Conservation (phyloP, 2,797 vertebrate genomes). For the Poecilia picta region DNA sequence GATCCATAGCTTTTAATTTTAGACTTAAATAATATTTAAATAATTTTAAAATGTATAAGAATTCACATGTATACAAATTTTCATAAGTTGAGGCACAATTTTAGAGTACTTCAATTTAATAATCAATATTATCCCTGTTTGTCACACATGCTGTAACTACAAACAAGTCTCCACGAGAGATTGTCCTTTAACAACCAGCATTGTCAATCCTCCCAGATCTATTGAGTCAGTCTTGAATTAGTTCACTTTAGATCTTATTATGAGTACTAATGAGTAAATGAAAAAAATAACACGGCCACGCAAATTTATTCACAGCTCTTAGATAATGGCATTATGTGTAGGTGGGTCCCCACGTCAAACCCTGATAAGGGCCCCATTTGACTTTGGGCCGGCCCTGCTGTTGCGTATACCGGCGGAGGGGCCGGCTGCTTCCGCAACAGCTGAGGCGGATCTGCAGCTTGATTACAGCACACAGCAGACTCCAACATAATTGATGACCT, state of each 20-base stretch:
- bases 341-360: neutral
- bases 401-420: neutral
- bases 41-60: neutral
- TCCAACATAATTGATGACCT: conserved; percentile 83
- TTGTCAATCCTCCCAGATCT: neutral
- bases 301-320: neutral
- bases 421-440: conserved; percentile 63
- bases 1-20: neutral
- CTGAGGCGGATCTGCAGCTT: conserved; percentile 80
- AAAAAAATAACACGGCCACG: neutral
- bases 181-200: neutral
- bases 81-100: neutral
- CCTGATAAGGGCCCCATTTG: neutral
- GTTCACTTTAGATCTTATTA: neutral
- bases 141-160: neutral
- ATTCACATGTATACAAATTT: neutral
- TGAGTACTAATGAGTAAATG: neutral
- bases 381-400: neutral
- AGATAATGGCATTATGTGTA: neutral
- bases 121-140: neutral
- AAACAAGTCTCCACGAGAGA: neutral
- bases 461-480: conserved; percentile 72
- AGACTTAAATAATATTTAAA: neutral
- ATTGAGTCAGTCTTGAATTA: neutral
- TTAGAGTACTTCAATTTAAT: neutral